Conservation (phyloP, 1,140 invertebrate genomes). For the Brachionus plicatilis region DNA sequence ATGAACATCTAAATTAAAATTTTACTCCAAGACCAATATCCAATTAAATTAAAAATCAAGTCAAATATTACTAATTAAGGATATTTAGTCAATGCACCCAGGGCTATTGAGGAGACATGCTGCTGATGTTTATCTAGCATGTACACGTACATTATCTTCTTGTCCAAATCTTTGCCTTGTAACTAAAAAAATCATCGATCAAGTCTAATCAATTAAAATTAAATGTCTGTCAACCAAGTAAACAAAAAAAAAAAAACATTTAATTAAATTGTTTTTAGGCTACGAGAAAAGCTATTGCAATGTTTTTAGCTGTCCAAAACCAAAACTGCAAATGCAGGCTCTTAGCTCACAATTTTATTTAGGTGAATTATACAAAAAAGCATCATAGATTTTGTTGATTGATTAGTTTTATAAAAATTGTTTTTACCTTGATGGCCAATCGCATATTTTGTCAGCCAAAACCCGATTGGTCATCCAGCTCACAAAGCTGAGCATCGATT, state of each 20-base stretch:
- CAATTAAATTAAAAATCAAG: background rate
- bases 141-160: background rate
- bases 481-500: background rate
- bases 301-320: background rate
- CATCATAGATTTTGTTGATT: conserved; percentile 23
- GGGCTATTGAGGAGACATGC: background rate
- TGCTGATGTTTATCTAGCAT: background rate
- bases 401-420: conserved; percentile 28
- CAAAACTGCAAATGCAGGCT: conserved; percentile 24
- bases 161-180: conserved; percentile 16
- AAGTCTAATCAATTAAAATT: conserved; percentile 30
- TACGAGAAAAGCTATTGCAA: background rate
- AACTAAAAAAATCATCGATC: conserved; percentile 15
- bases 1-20: conserved; percentile 17
- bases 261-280: conserved; percentile 33
- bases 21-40: background rate
- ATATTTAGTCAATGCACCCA: background rate
- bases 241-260: conserved; percentile 27
- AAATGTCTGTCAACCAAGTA: background rate
- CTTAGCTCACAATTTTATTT: background rate
- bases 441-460: background rate
- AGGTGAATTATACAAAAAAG: conserved; percentile 12
- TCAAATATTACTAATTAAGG: conserved; percentile 16
- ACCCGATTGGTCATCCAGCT: background rate
- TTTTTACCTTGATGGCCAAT: conserved; percentile 2